Evolutionary conservation across 2,888 invertebrate genomes (phyloP).

Genomic region (Charanyca ferruginea): DNA sequence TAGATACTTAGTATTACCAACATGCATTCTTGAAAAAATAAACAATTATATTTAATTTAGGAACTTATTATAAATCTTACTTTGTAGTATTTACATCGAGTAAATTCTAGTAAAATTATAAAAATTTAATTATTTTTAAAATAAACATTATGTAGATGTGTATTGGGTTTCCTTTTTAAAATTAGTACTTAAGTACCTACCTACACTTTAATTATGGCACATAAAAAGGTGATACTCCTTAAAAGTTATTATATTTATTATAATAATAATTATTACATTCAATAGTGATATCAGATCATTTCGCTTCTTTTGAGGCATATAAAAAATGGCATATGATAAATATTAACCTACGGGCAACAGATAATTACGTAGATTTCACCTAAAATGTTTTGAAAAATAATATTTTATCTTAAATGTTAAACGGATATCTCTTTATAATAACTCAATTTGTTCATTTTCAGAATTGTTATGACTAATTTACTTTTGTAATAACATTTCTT

Average conservation of each 20-base stretch:
- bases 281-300: constrained; percentile 38
- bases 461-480: background rate
- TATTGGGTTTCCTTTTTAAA: constrained; percentile 15
- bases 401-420: constrained; percentile 16
- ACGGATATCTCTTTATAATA: constrained; percentile 4
- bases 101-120: constrained; percentile 59
- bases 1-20: constrained; percentile 36
- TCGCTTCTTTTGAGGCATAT: constrained; percentile 4
- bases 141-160: background rate
- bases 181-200: no score
- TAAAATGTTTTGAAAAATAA: constrained; percentile 11
- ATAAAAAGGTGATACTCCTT: constrained; percentile 14
- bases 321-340: background rate
- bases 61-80: constrained; percentile 56
- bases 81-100: constrained; percentile 64
- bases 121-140: constrained; percentile 22
- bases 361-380: background rate
- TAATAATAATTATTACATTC: background rate
- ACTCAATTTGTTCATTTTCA: constrained; percentile 8
- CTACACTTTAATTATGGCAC: constrained; percentile 49
- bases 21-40: constrained; percentile 57
- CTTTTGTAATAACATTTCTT: background rate
- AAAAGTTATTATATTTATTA: constrained; percentile 8
- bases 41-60: constrained; percentile 42
- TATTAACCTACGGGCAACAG: background rate